phyloP scores from a whole-genome alignment of 2,888 invertebrate genomes.

The Cosmia pyralina region DNA sequence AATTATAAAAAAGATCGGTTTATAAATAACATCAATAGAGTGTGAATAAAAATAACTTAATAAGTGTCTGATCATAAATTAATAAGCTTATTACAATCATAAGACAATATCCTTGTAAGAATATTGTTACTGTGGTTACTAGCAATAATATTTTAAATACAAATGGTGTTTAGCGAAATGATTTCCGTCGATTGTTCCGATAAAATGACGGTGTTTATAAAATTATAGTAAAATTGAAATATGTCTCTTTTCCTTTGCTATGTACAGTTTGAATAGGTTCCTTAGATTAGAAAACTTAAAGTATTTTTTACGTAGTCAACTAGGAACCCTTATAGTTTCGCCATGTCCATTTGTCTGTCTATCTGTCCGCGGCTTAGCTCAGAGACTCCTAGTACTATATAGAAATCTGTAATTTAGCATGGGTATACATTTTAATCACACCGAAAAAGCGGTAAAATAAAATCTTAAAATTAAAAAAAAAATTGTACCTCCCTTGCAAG shows the following conservation, averaged over 20 bases:
- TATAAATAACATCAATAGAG: not conserved
- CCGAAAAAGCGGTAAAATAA: no score
- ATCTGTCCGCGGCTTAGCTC: no score
- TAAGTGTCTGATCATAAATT: constrained; percentile 16
- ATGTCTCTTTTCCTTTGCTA: not conserved
- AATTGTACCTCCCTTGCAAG: no score
- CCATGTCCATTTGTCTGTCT: no score
- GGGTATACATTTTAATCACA: no score
- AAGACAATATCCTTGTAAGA: constrained; percentile 7
- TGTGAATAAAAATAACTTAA: not conserved
- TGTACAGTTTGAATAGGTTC: not conserved
- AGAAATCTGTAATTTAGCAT: no score
- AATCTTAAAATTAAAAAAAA: not conserved
- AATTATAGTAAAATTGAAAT: not conserved
- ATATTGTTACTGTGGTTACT: constrained; percentile 1
- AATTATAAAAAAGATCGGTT: not conserved
- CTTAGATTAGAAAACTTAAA: not conserved
- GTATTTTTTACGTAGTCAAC: no score
- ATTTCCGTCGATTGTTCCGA: constrained; percentile 47
- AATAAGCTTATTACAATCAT: not conserved
- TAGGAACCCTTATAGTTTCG: no score
- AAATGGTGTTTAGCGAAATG: constrained; percentile 27
- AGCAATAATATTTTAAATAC: constrained; percentile 26
- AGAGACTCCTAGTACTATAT: no score
- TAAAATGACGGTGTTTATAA: not conserved